Evolutionary conservation across 2,797 vertebrate genomes (phyloP).

Genomic region (Coluber constrictor): DNA sequence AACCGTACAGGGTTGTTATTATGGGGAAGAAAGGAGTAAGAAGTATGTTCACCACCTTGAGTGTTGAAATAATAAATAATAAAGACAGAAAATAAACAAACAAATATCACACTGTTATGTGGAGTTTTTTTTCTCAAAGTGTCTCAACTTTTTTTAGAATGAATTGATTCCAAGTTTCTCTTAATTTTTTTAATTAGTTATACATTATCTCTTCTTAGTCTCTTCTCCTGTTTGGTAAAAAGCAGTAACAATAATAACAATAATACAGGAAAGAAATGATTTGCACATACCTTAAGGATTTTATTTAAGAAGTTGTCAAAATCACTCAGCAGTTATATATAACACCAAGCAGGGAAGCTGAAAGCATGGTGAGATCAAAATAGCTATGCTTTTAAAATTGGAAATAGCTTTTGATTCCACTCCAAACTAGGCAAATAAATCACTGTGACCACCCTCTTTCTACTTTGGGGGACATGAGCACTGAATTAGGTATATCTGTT

Average conservation of each 20-base stretch:
- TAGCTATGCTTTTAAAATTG: constrained; percentile 3
- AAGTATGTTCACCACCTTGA: neutral
- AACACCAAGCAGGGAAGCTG: neutral
- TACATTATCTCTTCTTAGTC: neutral
- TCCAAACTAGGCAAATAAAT: constrained; percentile 10
- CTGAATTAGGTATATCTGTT: constrained; percentile 11
- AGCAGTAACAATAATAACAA: neutral
- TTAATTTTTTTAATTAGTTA: neutral
- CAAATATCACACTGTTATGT: neutral
- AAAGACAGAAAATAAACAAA: neutral
- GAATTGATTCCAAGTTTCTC: neutral
- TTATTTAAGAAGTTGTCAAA: neutral
- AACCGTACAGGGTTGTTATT: neutral
- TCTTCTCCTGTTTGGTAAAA: neutral
- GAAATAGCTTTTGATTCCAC: constrained; percentile 1
- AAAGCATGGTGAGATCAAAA: constrained; percentile 25
- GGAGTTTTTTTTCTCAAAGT: neutral
- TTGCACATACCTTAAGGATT: neutral
- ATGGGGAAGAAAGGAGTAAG: neutral
- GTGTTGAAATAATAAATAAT: neutral
- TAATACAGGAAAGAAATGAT: neutral
- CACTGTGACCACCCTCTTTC: neutral
- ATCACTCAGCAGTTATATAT: neutral
- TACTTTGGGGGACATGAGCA: neutral
- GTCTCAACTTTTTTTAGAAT: neutral